Conservation (phyloP, 1,140 invertebrate species). For the Steinernema feltiae region DNA sequence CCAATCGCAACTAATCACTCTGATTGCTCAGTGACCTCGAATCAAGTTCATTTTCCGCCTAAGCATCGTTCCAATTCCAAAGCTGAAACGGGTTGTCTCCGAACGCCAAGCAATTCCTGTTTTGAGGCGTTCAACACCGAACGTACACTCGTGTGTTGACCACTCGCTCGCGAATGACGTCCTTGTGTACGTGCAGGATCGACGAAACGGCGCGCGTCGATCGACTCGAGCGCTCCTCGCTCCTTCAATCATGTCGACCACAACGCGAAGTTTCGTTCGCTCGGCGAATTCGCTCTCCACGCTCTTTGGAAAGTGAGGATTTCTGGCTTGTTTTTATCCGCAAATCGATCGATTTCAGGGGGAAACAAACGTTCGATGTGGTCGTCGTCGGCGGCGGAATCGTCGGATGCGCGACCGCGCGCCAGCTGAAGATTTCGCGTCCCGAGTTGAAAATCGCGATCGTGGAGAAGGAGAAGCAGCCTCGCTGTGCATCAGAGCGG, state of each 20-base stretch:
- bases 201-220: slow-evolving; percentile 4
- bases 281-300: background rate
- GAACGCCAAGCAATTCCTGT: no score
- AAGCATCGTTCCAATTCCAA: no score
- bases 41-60: no score
- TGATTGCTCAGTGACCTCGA: no score
- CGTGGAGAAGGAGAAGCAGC: slow-evolving; percentile 80
- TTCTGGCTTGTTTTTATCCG: background rate
- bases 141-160: no score
- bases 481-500: slow-evolving; percentile 90
- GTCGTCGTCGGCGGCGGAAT: slow-evolving; percentile 93
- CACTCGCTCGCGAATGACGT: no score
- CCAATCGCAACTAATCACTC: no score
- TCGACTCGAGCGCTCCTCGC: background rate
- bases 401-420: slow-evolving; percentile 84
- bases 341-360: slow-evolving; percentile 4
- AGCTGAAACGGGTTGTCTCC: no score
- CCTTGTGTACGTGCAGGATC: background rate
- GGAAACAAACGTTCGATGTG: slow-evolving; percentile 65
- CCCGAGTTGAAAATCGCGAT: slow-evolving; percentile 76
- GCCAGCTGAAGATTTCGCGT: slow-evolving; percentile 72
- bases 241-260: background rate
- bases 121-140: no score
- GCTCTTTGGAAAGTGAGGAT: background rate
- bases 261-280: slow-evolving; percentile 4